Conservation (phyloP, 2,113 vertebrate genomes). For the Alethe castanea region DNA sequence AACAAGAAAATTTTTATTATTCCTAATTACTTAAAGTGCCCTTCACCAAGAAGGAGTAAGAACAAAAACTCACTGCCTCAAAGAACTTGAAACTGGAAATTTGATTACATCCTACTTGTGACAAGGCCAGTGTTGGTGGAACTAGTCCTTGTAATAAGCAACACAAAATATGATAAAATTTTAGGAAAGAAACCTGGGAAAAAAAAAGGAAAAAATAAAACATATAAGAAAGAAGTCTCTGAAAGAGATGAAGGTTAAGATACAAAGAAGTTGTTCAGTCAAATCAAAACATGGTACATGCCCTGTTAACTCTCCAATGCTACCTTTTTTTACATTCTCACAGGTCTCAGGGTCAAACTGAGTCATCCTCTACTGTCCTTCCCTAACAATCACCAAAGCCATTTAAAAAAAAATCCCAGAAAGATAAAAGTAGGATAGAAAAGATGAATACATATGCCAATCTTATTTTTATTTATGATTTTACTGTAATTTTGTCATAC, state of each 20-base stretch:
- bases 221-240: not conserved
- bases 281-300: not conserved
- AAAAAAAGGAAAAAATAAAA: not conserved
- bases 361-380: not conserved
- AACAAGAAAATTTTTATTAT: not conserved
- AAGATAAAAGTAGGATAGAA: not conserved
- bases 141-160: not conserved
- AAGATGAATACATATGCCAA: not conserved
- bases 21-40: not conserved
- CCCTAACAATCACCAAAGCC: not conserved
- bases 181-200: not conserved
- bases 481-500: not conserved
- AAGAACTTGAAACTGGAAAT: not conserved
- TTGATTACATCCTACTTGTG: not conserved
- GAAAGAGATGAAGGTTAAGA: not conserved
- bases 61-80: not conserved
- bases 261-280: not conserved
- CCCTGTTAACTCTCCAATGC: not conserved
- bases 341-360: not conserved
- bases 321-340: not conserved
- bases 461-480: not conserved
- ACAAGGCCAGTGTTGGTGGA: not conserved
- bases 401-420: not conserved
- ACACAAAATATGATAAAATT: not conserved
- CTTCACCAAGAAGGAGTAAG: not conserved